These are phyloP conservation scores for Cephus spinipes DNA, from an alignment of 2,888 invertebrate genomes.

Conservation along the genomic window DNA sequence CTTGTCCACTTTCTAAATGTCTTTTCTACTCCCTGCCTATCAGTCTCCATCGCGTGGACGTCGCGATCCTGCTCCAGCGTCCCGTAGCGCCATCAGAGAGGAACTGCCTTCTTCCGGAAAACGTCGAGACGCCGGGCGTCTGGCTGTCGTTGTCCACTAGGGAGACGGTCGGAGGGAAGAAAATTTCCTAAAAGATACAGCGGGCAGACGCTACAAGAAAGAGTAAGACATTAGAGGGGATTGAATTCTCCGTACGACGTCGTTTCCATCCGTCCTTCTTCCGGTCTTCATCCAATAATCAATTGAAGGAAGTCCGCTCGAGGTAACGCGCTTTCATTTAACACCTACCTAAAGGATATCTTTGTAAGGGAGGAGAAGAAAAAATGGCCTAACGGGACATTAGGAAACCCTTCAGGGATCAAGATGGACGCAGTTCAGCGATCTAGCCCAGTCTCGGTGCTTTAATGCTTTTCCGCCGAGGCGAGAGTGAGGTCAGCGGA, in stretches of 20 bases:
- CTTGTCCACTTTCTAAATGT: not conserved
- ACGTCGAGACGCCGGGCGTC: not conserved
- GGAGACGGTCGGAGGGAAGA: not conserved
- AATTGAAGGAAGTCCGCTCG: not conserved
- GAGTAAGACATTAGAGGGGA: not conserved
- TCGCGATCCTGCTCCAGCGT: not conserved
- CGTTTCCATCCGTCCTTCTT: not conserved
- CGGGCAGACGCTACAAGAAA: not conserved
- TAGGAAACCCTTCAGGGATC: constrained; percentile 6
- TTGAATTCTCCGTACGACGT: not conserved
- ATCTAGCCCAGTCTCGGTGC: not conserved
- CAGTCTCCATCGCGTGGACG: not conserved
- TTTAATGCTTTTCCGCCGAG: not conserved
- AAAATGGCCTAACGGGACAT: constrained; percentile 12
- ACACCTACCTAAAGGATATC: not conserved
- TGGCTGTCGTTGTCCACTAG: not conserved
- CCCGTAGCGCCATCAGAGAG: not conserved
- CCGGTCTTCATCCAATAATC: not conserved
- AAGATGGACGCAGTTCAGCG: constrained; percentile 6
- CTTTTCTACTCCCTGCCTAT: not conserved
- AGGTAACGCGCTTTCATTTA: not conserved
- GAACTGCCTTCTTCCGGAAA: not conserved
- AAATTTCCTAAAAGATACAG: not conserved
- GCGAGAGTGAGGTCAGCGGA: not conserved
- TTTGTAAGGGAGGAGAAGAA: not conserved